Percentiles rank a stretch among this genome's conserved stretches.
Conservation (phyloP, 2,888 invertebrate species). For the Sphaerophoria rueppellii region DNA sequence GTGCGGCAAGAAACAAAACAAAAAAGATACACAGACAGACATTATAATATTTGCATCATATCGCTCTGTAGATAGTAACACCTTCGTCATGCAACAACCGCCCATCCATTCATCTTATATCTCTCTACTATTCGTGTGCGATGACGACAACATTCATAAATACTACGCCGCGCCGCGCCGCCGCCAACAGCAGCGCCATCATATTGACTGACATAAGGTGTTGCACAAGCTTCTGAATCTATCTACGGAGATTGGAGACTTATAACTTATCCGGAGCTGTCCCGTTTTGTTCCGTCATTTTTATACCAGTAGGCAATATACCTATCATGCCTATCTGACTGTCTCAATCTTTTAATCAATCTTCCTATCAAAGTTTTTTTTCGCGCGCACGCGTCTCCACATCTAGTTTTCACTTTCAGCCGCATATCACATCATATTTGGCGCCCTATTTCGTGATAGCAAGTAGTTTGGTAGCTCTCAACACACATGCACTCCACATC, state of each 20-base stretch:
- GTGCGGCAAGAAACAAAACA: conserved; percentile 37
- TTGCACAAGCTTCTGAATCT: conserved; percentile 67
- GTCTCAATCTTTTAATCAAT: no score
- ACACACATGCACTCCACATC: conserved; percentile 28
- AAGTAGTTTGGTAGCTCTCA: conserved; percentile 35
- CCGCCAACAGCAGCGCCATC: background rate
- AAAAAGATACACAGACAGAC: background rate
- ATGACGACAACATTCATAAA: conserved; percentile 22
- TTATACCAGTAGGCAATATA: background rate
- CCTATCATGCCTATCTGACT: background rate
- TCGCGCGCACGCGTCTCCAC: conserved; percentile 33
- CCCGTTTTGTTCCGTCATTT: conserved; percentile 36
- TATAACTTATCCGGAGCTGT: conserved; percentile 32
- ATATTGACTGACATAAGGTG: conserved; percentile 52
- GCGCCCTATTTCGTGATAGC: conserved; percentile 66
- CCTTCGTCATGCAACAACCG: conserved; percentile 71
- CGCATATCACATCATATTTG: conserved; percentile 28
- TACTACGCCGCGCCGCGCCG: background rate
- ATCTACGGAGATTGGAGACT: background rate
- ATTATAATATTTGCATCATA: conserved; percentile 64
- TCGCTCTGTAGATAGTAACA: conserved; percentile 51
- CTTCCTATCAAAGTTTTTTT: conserved; percentile 19
- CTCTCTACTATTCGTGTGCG: conserved; percentile 21
- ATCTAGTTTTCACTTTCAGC: conserved; percentile 55
- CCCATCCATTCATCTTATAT: conserved; percentile 61